Evolutionary conservation across 2,888 invertebrate species (phyloP).

Genomic region (Hedya salicella): DNA sequence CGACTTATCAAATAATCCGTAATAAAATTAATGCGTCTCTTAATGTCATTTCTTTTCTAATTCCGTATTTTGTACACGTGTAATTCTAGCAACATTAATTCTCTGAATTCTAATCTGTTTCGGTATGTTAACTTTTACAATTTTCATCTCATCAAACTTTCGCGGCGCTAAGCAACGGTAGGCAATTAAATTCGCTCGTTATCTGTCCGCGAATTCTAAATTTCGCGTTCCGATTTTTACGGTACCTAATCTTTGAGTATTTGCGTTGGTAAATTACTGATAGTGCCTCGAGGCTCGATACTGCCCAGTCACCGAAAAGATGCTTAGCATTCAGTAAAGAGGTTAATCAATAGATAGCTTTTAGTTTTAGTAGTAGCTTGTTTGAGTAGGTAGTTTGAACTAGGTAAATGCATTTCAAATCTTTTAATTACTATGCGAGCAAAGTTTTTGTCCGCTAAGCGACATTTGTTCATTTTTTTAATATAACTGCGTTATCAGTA

Average conservation of each 20-base stretch:
- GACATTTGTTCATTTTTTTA: too few relatives aligned
- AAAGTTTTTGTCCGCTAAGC: too few relatives aligned
- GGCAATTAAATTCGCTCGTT: constrained; percentile 38
- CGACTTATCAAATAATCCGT: too few relatives aligned
- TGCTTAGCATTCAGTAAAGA: too few relatives aligned
- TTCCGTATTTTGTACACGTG: neutral
- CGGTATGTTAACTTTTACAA: constrained; percentile 35
- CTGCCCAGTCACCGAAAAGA: too few relatives aligned
- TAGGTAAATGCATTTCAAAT: too few relatives aligned
- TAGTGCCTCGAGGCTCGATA: neutral
- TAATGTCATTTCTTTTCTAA: neutral
- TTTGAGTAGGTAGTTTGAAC: too few relatives aligned
- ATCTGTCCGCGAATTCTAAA: constrained; percentile 19
- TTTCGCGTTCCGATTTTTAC: constrained; percentile 30
- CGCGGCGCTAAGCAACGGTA: constrained; percentile 25
- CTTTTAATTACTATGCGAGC: too few relatives aligned
- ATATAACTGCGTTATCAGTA: too few relatives aligned
- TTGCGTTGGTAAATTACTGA: constrained; percentile 21
- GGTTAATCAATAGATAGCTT: too few relatives aligned
- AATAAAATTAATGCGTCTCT: too few relatives aligned
- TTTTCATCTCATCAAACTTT: constrained; percentile 39
- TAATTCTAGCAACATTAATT: constrained; percentile 12
- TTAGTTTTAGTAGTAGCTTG: too few relatives aligned
- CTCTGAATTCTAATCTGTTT: constrained; percentile 11
- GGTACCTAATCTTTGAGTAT: constrained; percentile 31